phyloP scores from a whole-genome alignment of 2,797 vertebrate species.

The Pterois miles region DNA sequence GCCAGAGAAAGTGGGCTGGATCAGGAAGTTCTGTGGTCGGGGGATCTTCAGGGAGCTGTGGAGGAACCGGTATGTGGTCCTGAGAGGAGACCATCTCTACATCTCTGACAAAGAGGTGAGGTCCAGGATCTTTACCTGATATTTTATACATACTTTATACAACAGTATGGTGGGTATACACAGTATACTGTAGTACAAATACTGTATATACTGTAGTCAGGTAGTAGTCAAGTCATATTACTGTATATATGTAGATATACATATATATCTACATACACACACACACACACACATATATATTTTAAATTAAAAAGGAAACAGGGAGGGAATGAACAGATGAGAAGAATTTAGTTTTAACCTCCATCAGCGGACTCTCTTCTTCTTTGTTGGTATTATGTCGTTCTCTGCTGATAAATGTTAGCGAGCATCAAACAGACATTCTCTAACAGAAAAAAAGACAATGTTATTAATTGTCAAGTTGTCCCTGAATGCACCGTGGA shows the following conservation, averaged over 20 bases:
- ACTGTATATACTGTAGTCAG: no score
- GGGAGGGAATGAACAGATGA: no score
- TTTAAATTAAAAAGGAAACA: no score
- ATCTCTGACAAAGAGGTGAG: slow-evolving; percentile 94
- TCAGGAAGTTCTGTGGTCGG: slow-evolving; percentile 93
- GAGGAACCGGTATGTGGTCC: slow-evolving; percentile 92
- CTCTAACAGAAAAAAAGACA: no score
- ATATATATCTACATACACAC: no score
- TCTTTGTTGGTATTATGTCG: neutral
- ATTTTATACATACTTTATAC: neutral
- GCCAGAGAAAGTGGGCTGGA: slow-evolving; percentile 94
- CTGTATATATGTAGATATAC: no score
- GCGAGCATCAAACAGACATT: neutral
- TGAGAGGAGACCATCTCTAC: slow-evolving; percentile 92
- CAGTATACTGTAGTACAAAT: neutral
- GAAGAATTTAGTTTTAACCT: neutral
- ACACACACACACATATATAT: no score
- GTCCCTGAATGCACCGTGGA: neutral
- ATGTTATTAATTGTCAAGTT: no score
- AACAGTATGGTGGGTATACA: neutral
- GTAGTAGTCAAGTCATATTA: no score
- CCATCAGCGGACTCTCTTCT: neutral
- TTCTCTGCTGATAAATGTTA: no score
- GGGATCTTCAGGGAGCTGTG: slow-evolving; percentile 97
- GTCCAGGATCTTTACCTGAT: no score